phyloP scores from a whole-genome alignment of 2,113 vertebrate species.

The Sebastes schlegelii region DNA sequence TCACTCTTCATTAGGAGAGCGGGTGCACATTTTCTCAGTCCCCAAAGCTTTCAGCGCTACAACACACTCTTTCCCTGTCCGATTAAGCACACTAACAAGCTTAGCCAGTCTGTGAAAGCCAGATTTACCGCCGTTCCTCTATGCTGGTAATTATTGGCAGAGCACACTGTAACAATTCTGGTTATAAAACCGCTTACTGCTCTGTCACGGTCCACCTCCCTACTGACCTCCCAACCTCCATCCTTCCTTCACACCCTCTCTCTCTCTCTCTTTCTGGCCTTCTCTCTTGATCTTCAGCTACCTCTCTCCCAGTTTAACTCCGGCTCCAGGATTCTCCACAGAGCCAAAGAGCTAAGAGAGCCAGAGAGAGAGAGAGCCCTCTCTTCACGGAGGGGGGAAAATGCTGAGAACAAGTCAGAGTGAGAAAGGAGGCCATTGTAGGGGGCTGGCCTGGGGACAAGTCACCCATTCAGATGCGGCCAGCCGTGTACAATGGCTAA shows the following conservation, averaged over 20 bases:
- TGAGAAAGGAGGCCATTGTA: conserved; percentile 86
- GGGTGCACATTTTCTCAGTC: conserved; percentile 56
- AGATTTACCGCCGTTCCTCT: conserved; percentile 71
- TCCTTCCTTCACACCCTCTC: conserved; percentile 48
- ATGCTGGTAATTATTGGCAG: conserved; percentile 77
- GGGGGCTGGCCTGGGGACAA: conserved; percentile 86
- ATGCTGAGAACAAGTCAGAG: conserved; percentile 83
- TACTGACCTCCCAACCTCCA: conserved; percentile 55
- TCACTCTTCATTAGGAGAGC: conserved; percentile 58
- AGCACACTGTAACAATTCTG: conserved; percentile 73
- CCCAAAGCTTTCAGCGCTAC: conserved; percentile 51
- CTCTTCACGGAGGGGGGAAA: conserved; percentile 74
- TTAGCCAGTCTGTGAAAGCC: conserved; percentile 74
- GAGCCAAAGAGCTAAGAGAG: conserved; percentile 64
- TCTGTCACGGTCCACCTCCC: conserved; percentile 74
- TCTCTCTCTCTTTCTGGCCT: conserved; percentile 32
- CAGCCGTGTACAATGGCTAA: conserved; percentile 89
- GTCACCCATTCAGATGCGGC: conserved; percentile 85
- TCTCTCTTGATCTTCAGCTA: conserved; percentile 39
- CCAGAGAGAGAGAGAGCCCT: conserved; percentile 66
- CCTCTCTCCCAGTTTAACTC: conserved; percentile 60
- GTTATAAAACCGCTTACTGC: conserved; percentile 75
- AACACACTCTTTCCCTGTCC: conserved; percentile 74
- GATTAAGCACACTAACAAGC: conserved; percentile 81
- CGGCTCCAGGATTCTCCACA: conserved; percentile 53